Conservation (phyloP, 2,797 vertebrate genomes). For the Stomatorhinus walkeri region DNA sequence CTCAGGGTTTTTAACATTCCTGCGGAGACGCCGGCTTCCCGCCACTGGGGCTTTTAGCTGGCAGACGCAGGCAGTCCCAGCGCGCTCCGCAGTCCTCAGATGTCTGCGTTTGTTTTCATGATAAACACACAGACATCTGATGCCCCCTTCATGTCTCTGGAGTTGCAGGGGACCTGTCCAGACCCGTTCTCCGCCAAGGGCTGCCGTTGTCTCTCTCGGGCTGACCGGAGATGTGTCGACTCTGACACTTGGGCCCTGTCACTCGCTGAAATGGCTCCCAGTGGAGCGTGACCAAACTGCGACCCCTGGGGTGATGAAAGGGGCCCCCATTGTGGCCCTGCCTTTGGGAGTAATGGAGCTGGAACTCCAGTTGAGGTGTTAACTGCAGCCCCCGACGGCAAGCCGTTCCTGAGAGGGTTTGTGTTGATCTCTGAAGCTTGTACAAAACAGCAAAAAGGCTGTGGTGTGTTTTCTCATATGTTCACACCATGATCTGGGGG, state of each 20-base stretch:
- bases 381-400: background rate
- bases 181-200: background rate
- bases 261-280: background rate
- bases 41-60: background rate
- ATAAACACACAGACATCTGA: constrained; percentile 7
- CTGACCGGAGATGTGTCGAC: background rate
- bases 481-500: background rate
- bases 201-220: background rate
- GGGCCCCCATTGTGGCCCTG: background rate
- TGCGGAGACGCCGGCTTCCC: background rate
- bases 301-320: background rate
- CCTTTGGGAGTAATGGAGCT: background rate
- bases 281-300: background rate
- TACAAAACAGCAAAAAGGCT: background rate
- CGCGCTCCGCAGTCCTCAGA: background rate
- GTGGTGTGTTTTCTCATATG: background rate
- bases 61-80: background rate
- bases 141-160: background rate
- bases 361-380: background rate
- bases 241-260: background rate
- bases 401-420: background rate
- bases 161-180: background rate
- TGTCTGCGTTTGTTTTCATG: constrained; percentile 4
- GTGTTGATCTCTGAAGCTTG: background rate
- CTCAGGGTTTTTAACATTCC: background rate